Conservation (phyloP, 2,888 invertebrate species). For the Polymixis flavicincta region DNA sequence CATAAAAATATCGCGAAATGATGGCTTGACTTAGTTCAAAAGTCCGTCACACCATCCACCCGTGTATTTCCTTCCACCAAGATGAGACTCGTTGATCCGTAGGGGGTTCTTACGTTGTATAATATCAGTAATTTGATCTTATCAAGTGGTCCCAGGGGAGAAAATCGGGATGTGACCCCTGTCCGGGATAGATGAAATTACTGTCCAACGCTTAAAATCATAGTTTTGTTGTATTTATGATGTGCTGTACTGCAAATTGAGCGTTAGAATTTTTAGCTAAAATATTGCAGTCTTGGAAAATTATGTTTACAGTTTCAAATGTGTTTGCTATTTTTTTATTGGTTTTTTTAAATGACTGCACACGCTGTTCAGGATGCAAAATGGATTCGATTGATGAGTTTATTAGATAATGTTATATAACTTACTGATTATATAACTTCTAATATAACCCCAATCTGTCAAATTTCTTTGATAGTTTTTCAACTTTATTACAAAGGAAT, state of each 20-base stretch:
- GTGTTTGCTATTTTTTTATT: no score
- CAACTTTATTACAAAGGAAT: no score
- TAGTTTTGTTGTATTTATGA: conserved; percentile 48
- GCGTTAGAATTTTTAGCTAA: conserved; percentile 3
- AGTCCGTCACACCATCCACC: neutral
- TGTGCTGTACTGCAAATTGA: conserved; percentile 39
- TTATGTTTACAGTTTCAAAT: neutral
- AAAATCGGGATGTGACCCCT: conserved; percentile 75
- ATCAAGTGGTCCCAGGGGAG: conserved; percentile 78
- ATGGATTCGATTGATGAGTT: no score
- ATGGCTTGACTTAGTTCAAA: neutral
- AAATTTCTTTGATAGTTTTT: no score
- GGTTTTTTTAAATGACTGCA: no score
- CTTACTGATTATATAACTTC: no score
- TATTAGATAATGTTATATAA: no score
- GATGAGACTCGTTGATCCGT: conserved; percentile 69
- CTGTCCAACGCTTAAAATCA: conserved; percentile 55
- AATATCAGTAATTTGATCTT: conserved; percentile 83
- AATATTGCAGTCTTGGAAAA: neutral
- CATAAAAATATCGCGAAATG: no score
- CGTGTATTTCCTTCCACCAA: conserved; percentile 60
- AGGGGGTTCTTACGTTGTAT: conserved; percentile 78
- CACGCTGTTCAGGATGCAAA: no score
- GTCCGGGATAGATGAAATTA: conserved; percentile 75
- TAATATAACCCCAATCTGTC: no score